phyloP scores from a whole-genome alignment of 2,888 invertebrate genomes.

The Eupithecia centaureata region DNA sequence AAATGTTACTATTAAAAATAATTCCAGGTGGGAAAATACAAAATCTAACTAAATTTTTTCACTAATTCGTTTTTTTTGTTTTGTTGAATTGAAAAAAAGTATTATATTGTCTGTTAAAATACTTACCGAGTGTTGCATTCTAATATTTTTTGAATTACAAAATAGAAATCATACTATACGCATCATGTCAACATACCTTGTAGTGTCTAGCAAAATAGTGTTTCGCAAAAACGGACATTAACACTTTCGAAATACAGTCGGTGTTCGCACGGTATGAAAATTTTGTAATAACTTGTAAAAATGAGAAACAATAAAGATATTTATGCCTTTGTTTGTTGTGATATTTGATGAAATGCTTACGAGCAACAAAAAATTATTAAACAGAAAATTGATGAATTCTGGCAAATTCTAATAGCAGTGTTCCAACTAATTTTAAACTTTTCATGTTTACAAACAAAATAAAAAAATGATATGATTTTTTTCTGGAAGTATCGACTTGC shows the following conservation, averaged over 20 bases:
- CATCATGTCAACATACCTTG: conserved; percentile 31
- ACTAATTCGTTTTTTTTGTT: background rate
- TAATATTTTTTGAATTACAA: background rate
- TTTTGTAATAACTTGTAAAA: conserved; percentile 54
- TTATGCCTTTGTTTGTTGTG: background rate
- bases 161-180: background rate
- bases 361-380: background rate
- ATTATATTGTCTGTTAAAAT: too few relatives aligned
- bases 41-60: too few relatives aligned
- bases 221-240: conserved; percentile 68
- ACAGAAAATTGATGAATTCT: background rate
- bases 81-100: background rate
- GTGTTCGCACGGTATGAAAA: conserved; percentile 62
- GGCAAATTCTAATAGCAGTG: background rate
- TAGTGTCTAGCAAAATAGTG: conserved; percentile 43
- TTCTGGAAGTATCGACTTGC: too few relatives aligned
- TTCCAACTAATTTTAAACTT: too few relatives aligned
- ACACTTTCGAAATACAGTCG: conserved; percentile 52
- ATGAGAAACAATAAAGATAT: conserved; percentile 19
- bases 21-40: background rate
- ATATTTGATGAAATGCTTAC: background rate
- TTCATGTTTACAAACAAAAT: too few relatives aligned
- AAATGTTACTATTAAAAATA: background rate
- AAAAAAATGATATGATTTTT: too few relatives aligned
- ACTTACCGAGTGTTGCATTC: background rate